These are phyloP conservation scores for Troides oblongomaculatus DNA, from an alignment of 2,888 invertebrate species.

Conservation along the genomic window DNA sequence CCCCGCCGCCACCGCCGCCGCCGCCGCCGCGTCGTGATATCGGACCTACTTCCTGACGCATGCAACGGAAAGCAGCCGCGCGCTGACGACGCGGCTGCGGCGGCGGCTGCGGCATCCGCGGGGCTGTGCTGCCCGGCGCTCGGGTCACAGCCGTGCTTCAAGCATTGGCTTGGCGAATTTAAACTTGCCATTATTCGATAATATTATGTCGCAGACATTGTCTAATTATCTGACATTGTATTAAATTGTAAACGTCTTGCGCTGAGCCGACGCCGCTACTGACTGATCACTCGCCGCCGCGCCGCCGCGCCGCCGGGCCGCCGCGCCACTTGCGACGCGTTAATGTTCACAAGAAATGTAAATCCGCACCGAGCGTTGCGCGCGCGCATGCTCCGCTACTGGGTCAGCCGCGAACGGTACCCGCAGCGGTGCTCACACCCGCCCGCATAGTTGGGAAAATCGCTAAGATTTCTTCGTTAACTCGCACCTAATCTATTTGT, in stretches of 20 bases:
- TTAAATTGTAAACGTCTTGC: no score
- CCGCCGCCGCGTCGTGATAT: no score
- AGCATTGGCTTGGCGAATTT: background rate
- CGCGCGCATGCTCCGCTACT: conserved; percentile 46
- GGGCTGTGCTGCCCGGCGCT: background rate
- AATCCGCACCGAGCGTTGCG: conserved; percentile 4
- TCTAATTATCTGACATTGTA: no score
- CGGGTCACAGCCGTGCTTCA: background rate
- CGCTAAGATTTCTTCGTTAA: no score
- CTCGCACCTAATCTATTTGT: no score
- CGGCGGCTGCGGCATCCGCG: background rate
- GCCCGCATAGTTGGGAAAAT: background rate
- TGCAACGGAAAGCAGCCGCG: no score
- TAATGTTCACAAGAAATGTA: background rate
- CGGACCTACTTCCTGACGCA: no score
- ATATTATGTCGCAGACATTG: no score
- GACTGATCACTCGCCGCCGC: no score
- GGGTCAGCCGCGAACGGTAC: conserved; percentile 61
- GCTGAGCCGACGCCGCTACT: no score
- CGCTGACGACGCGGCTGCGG: background rate
- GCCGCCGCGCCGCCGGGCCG: background rate
- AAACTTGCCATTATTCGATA: no score
- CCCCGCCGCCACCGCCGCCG: no score
- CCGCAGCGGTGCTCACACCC: conserved; percentile 47
- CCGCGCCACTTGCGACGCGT: background rate